A percentile compares a stretch with the other conserved stretches of the same genome.
These are phyloP conservation scores for Volucella inanis DNA, from an alignment of 2,888 invertebrate genomes.

Conservation along the genomic window DNA sequence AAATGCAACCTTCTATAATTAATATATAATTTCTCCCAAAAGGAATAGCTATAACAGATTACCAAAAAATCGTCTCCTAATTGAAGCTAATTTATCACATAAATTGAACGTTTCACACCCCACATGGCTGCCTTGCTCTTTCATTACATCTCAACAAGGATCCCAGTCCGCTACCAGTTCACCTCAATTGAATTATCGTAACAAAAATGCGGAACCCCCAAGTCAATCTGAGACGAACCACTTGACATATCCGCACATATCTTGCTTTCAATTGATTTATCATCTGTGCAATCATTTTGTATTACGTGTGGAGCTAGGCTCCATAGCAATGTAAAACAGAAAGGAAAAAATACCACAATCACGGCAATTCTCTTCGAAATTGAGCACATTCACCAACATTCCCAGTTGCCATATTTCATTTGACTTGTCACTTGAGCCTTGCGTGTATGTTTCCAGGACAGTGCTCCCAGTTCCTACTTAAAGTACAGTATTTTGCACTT, in stretches of 20 bases:
- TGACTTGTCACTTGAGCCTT: conserved; percentile 46
- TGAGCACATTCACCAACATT: conserved; percentile 41
- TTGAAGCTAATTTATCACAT: conserved; percentile 25
- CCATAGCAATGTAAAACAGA: not conserved
- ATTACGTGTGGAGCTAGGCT: not conserved
- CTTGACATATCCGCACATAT: conserved; percentile 48
- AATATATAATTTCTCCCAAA: not conserved
- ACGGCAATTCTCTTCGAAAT: conserved; percentile 40
- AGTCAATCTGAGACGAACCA: conserved; percentile 6
- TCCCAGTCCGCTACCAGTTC: conserved; percentile 8
- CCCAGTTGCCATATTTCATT: conserved; percentile 52
- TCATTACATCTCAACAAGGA: conserved; percentile 17
- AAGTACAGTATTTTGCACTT: not conserved
- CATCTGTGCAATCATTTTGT: conserved; percentile 39
- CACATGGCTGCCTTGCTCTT: not conserved
- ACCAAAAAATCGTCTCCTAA: conserved; percentile 2
- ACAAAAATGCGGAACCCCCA: not conserved
- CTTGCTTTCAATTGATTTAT: conserved; percentile 53
- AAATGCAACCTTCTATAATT: not conserved
- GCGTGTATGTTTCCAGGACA: conserved; percentile 33
- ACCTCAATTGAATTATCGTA: conserved; percentile 1
- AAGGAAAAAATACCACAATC: conserved; percentile 22
- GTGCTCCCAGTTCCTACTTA: not conserved
- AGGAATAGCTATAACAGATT: not conserved
- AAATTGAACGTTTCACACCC: conserved; percentile 26